Evolutionary conservation across 2,797 vertebrate species (phyloP), one percentile per base, ranked within the genome.

Genomic region (Orestias chungarensis): DNA sequence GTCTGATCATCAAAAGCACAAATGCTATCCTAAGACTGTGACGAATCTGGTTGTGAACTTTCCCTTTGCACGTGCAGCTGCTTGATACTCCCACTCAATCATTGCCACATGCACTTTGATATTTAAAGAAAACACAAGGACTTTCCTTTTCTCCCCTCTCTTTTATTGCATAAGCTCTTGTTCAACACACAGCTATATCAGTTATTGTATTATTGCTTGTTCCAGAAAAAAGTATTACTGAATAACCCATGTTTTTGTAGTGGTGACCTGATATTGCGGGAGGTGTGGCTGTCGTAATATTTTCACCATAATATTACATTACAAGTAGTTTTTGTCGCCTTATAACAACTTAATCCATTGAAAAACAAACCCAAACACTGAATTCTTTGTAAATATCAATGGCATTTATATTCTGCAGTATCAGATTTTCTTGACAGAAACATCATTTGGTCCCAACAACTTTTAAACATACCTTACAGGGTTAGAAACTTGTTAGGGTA

Each of bases 11-110:
- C 35, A 62, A 62, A 61, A 62, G 35, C 6, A 1, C 59, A 40
- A 35, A 40, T 17, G 11, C 33, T 33, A 15, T 62, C 35, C 35
- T 62, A 23, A 62, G 59, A n/a, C 33, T 23, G 25, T 62, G 59
- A 62, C 59, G 35, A 40, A 62, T 62, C 3, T 62, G 59, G 35
- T 62, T 42, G 15, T 64, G 40, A 43, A 14, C 38, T 42, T 44
- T 64, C 40, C 42, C 25, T 44, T 44, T 64, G 25, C 42, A 64
- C 25, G n/a, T 64, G 62, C 62, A 43, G 25, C 40, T 29, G 62
- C 62, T 64, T 27, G 44, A 43, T 27, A 29, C 62, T 29, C 40
- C 62, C 42, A 42, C n/a, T 43, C n/a, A 29, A 7, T 62, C 5
- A 62, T 62, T 62, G 59, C 25, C 18, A 38, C 5, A 12, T 12